phyloP scores from a whole-genome alignment of 2,888 invertebrate genomes.

The Kryphioiulus occultus region DNA sequence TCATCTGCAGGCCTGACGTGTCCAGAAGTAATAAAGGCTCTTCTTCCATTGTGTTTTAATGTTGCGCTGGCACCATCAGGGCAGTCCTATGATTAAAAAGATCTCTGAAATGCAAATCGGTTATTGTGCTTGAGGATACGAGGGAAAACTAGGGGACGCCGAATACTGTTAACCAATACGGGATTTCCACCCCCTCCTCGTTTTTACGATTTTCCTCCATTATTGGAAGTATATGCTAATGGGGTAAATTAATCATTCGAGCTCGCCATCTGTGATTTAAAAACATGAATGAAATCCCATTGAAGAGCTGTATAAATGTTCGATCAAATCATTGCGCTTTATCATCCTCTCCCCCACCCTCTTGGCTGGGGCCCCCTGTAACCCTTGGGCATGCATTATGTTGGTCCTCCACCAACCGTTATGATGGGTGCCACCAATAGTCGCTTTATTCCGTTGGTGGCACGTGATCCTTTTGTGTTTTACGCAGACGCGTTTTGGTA shows the following conservation, averaged over 20 bases:
- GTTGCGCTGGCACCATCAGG: too few species aligned
- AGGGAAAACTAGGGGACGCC: neutral
- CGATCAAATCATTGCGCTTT: conserved; percentile 17
- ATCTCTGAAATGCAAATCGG: neutral
- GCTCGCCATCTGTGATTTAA: neutral
- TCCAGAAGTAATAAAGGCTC: neutral
- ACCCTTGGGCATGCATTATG: neutral
- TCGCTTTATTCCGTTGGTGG: neutral
- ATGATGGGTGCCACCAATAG: neutral
- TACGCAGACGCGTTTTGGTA: neutral
- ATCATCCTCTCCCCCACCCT: neutral
- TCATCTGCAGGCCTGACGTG: neutral
- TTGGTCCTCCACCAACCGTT: neutral
- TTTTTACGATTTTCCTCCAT: neutral
- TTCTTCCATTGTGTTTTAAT: too few species aligned
- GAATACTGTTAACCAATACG: neutral
- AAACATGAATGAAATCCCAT: neutral
- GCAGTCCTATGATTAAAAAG: too few species aligned
- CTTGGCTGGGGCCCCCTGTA: neutral
- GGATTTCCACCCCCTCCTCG: neutral
- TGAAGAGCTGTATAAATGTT: neutral
- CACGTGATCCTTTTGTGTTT: neutral
- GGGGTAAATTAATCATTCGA: neutral
- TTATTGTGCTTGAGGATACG: neutral
- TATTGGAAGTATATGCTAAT: neutral